These are phyloP conservation scores for Euwallacea fornicatus DNA, from an alignment of 1,140 invertebrate genomes.

Conservation along the genomic window DNA sequence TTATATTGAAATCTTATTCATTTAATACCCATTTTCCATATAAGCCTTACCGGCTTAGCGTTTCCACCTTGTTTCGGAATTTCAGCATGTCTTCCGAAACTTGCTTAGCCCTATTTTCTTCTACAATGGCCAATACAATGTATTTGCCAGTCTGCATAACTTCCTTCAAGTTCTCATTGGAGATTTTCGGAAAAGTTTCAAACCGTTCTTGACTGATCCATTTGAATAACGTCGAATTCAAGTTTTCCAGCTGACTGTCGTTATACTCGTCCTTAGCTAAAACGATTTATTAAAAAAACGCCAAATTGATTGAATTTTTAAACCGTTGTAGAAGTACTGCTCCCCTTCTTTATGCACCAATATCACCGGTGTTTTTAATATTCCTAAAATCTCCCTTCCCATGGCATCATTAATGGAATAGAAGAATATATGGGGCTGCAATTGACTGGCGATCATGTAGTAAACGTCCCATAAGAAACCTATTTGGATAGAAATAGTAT, in stretches of 20 bases:
- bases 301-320: conserved; percentile 29
- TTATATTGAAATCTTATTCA: background rate
- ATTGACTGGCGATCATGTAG: conserved; percentile 70
- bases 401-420: conserved; percentile 73
- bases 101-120: conserved; percentile 84
- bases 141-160: conserved; percentile 82
- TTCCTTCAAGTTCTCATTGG: conserved; percentile 80
- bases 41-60: conserved; percentile 61
- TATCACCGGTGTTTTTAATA: conserved; percentile 68
- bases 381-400: conserved; percentile 67
- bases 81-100: conserved; percentile 78
- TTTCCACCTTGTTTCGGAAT: conserved; percentile 84
- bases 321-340: conserved; percentile 73
- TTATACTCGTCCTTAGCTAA: background rate
- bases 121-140: conserved; percentile 81
- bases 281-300: conserved; percentile 25
- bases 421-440: conserved; percentile 84
- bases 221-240: conserved; percentile 71
- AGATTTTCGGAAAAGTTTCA: conserved; percentile 85
- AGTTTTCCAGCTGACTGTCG: conserved; percentile 12
- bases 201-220: conserved; percentile 93
- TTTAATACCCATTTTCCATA: background rate
- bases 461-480: conserved; percentile 76
- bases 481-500: background rate
- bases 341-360: conserved; percentile 84